phyloP scores from a whole-genome alignment of 2,113 vertebrate genomes.

The Mirounga angustirostris region DNA sequence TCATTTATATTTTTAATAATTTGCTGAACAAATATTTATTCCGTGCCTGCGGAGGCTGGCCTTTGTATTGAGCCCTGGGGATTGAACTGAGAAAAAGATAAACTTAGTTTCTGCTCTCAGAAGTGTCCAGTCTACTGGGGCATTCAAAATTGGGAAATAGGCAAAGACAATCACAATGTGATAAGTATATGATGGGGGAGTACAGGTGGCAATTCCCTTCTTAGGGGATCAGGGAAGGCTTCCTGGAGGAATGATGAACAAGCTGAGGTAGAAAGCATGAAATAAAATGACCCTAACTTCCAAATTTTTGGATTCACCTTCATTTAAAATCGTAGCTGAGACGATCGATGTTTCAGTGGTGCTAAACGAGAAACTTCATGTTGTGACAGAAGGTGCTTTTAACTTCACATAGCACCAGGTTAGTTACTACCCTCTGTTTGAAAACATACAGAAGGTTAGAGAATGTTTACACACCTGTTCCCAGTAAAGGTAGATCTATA shows the following conservation, averaged over 20 bases:
- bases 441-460: conserved; percentile 18
- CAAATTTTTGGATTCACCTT: not conserved
- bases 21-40: conserved; percentile 38
- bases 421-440: not conserved
- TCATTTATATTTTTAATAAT: conserved; percentile 3
- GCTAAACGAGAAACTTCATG: not conserved
- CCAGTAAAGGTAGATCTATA: not conserved
- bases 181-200: not conserved
- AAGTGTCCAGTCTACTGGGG: not conserved
- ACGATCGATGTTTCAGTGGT: not conserved
- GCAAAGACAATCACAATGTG: not conserved
- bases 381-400: not conserved
- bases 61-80: not conserved
- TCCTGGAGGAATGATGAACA: not conserved
- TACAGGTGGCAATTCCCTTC: not conserved
- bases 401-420: not conserved
- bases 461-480: conserved; percentile 20
- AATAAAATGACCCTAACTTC: not conserved
- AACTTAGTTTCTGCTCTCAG: not conserved
- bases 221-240: not conserved
- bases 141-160: not conserved
- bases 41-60: not conserved
- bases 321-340: not conserved
- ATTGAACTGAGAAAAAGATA: not conserved
- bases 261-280: not conserved